Evolutionary conservation across 2,113 vertebrate species (phyloP), one percentile per base, ranked within the genome.

Genomic region (Ranitomeya imitator): DNA sequence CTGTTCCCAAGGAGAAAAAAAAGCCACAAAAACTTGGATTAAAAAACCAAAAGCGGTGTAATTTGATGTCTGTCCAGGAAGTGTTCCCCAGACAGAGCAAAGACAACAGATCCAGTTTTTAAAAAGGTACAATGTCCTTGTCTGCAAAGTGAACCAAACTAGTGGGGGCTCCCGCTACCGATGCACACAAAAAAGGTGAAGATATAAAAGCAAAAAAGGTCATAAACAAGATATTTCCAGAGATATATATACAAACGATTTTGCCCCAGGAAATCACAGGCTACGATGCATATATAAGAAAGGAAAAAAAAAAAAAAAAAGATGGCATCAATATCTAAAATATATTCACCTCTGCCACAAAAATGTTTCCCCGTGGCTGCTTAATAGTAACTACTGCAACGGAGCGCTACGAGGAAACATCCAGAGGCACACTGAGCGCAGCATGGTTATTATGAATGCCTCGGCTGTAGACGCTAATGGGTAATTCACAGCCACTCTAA

Each of bases 21-120:
- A 57, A 9, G 15, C 16, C 79, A 61, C 79, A 81, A 45, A 45
- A 59, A 16, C n/a, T 23, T 60, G 78, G 54, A 26, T 59, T 80
- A 59, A 52, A 74, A 55, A 59, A 57, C 78, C 12, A 11, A 15
- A 11, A 15, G 21, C 37, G 37, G 82, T 84, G 82, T 26, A 84
- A 84, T 84, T 84, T 71, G 82, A 71, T 26, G 82, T 71, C 69
- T 19, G 69, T 51, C 69, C 80, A 82, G 57, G 14, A 79, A 67
- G 63, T 51, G 86, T 78, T 65, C 86, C 81, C 59, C 61, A 73
- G 65, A 85, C 67, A 16, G 51, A 31, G 52, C 83, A 55, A 57
- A 73, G 23, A 59, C 52, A 18, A 74, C 83, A 73, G 65, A 85
- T 85, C 51, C 55, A 21, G 67, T 37, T 65, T 76, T 55, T 31